phyloP scores from a whole-genome alignment of 2,113 vertebrate genomes.

The Zosterops japonicus region DNA sequence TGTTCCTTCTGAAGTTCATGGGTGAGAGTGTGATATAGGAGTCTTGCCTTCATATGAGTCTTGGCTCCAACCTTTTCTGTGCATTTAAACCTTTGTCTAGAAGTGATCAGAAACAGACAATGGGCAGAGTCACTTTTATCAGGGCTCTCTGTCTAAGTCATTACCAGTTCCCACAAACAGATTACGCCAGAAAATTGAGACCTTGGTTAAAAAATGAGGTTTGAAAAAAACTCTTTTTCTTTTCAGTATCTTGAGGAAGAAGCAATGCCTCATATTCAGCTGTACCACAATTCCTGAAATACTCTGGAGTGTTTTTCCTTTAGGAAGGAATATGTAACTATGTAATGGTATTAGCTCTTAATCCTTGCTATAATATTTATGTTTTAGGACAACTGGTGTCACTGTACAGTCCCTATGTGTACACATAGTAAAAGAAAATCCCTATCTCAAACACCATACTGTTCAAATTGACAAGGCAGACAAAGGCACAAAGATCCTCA shows the following conservation, averaged over 20 bases:
- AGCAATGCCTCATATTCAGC: background rate
- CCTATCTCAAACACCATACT: background rate
- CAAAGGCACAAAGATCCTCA: background rate
- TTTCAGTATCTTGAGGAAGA: background rate
- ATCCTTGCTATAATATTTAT: constrained; percentile 25
- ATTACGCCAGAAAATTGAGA: background rate
- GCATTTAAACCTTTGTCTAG: background rate
- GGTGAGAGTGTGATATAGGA: background rate
- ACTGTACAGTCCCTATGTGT: background rate
- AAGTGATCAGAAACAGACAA: background rate
- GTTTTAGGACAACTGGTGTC: background rate
- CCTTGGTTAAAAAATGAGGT: background rate
- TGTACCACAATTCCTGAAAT: background rate
- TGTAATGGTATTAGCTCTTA: background rate
- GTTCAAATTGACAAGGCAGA: background rate
- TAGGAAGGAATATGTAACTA: background rate
- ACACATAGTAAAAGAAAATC: background rate
- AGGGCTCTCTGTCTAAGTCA: background rate
- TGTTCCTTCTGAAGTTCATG: background rate
- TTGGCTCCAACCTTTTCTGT: background rate
- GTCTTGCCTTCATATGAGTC: background rate
- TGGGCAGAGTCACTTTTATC: background rate
- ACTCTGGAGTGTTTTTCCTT: background rate
- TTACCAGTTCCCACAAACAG: background rate
- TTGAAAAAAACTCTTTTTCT: background rate